phyloP scores from a whole-genome alignment of 2,797 vertebrate species.

The Pempheris klunzingeri region DNA sequence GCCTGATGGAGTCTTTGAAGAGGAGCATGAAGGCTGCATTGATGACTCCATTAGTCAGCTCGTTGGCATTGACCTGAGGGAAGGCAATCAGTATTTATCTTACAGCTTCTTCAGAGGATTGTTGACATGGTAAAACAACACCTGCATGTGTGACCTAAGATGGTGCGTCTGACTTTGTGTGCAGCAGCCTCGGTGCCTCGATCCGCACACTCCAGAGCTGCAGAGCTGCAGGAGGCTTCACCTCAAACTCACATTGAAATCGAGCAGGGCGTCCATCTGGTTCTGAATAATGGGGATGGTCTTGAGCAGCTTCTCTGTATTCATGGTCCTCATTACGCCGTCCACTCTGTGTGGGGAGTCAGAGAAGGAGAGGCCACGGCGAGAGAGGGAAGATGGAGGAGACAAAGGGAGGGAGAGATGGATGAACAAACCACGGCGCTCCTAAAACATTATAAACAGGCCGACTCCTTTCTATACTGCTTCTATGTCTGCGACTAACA shows the following conservation, averaged over 20 bases:
- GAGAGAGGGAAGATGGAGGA: background rate
- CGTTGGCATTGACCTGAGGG: slow-evolving; percentile 97
- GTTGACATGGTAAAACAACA: slow-evolving; percentile 30
- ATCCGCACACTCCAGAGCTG: slow-evolving; percentile 33
- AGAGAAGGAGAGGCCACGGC: slow-evolving; percentile 24
- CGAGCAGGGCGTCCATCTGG: slow-evolving; percentile 99
- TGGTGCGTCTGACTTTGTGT: slow-evolving; percentile 21
- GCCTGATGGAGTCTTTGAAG: slow-evolving; percentile 99
- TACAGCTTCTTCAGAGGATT: slow-evolving; percentile 20
- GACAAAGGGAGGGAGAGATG: slow-evolving; percentile 16
- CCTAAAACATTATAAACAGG: slow-evolving; percentile 16
- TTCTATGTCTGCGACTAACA: background rate
- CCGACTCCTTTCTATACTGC: background rate
- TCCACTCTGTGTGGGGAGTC: slow-evolving; percentile 89
- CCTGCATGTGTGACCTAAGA: slow-evolving; percentile 2
- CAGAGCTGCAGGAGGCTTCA: slow-evolving; percentile 44
- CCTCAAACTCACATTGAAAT: slow-evolving; percentile 95
- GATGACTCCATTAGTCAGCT: slow-evolving; percentile 99
- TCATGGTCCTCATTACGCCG: slow-evolving; percentile 99
- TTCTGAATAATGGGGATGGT: slow-evolving; percentile 99
- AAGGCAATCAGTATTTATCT: slow-evolving; percentile 63
- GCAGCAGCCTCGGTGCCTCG: slow-evolving; percentile 18
- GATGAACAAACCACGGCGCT: slow-evolving; percentile 15
- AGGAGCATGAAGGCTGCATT: slow-evolving; percentile 99
- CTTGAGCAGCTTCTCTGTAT: slow-evolving; percentile 98